A percentile compares a stretch with the other conserved stretches of the same genome.
phyloP scores from a whole-genome alignment of 2,113 vertebrate genomes.

The Lophochroa leadbeateri region DNA sequence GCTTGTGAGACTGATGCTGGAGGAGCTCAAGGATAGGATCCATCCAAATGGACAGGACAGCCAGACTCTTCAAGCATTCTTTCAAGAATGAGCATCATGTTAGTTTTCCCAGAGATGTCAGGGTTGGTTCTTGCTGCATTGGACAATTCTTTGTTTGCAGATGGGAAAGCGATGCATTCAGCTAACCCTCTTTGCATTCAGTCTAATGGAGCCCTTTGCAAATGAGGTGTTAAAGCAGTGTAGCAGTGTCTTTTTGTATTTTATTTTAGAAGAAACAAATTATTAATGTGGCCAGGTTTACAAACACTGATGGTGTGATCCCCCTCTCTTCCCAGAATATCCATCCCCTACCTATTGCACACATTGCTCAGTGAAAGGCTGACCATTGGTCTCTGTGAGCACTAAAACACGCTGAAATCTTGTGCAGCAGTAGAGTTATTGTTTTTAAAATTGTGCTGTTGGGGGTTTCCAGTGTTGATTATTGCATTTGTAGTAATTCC shows the following conservation, averaged over 20 bases:
- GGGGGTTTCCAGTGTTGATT: not conserved
- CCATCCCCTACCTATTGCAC: rapidly evolving
- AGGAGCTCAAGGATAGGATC: not conserved
- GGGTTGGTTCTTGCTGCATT: not conserved
- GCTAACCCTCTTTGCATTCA: not conserved
- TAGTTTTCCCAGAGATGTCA: not conserved
- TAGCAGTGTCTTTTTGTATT: not conserved
- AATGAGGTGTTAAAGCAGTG: not conserved
- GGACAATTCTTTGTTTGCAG: not conserved
- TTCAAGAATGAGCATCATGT: not conserved
- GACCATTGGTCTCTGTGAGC: not conserved
- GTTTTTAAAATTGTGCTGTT: not conserved
- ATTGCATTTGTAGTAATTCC: not conserved
- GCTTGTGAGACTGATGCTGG: not conserved
- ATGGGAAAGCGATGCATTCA: not conserved
- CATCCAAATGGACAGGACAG: not conserved
- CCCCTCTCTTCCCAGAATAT: not conserved
- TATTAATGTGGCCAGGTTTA: not conserved
- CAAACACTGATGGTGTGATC: not conserved
- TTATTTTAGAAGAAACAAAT: not conserved
- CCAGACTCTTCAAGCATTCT: not conserved
- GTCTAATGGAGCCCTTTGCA: not conserved
- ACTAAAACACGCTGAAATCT: not conserved
- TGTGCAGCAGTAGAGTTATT: not conserved
- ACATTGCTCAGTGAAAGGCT: not conserved